Evolutionary conservation across 2,113 vertebrate species (phyloP), one percentile per base, ranked within the genome.

Genomic region (Eonycteris spelaea): DNA sequence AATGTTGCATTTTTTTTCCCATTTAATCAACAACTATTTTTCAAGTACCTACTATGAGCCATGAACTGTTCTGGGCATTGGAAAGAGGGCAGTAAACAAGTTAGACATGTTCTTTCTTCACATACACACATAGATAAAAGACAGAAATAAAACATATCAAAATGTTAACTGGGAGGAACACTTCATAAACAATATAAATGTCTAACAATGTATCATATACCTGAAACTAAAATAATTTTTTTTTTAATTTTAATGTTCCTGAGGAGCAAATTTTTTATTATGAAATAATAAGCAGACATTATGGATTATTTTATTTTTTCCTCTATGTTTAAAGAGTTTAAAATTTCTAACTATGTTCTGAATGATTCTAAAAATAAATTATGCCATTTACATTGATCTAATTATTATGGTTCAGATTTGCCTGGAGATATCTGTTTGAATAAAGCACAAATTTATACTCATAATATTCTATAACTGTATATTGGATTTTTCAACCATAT

Each of bases 311-410:
- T 91, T 55, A 93, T 93, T 90, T 94, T 82, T 59, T 90, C 3
- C 45, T 84, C 79, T 77, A 84, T 90, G 22, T 84, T 65, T 87
- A 92, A 86, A 89, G 14, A 92, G 6, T 51, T 21, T 24, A 90
- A 96, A 90, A 48, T 88, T 90, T 87, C 55, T 88, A 96, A 96
- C 80, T 92, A 68, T 85, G 86, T 87, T 95, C n/a, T 45, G 8
- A 84, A 40, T 67, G 13, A 84, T 90, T 92, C 65, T 18, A 95
- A 96, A 96, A 84, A 92, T 67, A 91, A 96, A 86, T 67, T 57
- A 92, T 35, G 53, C 19, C 38, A 70, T 82, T 85, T 73, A 87
- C 30, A 85, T 14, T 92, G 48, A 73, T 53, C 57, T 95, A 87
- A 92, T 57, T 87, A 88, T 43, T 57, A 73, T 51, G 33, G 9